These are phyloP conservation scores for Atherinosoma microstoma DNA, from an alignment of 2,797 vertebrate genomes.

Conservation along the genomic window DNA sequence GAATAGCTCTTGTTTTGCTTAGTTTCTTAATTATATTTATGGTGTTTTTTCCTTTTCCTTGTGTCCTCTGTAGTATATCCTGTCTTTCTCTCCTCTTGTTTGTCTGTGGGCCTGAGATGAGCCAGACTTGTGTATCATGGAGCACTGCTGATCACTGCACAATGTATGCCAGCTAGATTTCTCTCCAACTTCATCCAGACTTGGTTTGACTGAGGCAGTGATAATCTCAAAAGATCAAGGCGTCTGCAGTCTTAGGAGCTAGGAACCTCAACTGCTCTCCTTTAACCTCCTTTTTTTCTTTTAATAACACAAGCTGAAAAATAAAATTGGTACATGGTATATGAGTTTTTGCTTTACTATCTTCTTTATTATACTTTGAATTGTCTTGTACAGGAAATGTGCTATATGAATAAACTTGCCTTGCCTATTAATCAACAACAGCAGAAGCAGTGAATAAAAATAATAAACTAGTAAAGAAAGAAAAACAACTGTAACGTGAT, in stretches of 20 bases:
- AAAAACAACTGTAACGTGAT: background rate
- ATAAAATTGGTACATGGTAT: background rate
- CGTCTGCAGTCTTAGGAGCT: background rate
- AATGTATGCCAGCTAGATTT: background rate
- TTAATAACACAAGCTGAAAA: background rate
- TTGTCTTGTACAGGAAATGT: no score
- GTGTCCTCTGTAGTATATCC: background rate
- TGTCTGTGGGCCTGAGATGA: background rate
- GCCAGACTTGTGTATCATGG: background rate
- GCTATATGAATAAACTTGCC: background rate
- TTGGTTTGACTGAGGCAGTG: background rate
- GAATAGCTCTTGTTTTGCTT: background rate
- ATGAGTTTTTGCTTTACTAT: background rate
- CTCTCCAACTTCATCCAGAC: background rate
- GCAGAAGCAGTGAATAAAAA: slow-evolving; percentile 10
- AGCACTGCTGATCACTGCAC: background rate
- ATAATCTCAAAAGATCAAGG: background rate
- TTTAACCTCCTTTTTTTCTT: background rate
- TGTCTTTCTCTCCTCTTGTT: background rate
- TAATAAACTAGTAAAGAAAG: background rate
- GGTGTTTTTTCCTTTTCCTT: background rate
- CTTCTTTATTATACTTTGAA: no score
- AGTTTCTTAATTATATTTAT: background rate
- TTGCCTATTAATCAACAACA: background rate
- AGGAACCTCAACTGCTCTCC: background rate